A percentile compares a stretch with the other conserved stretches of the same genome.
These are phyloP conservation scores for Mus minutoides DNA, from an alignment of 2,797 vertebrate species.

Conservation along the genomic window DNA sequence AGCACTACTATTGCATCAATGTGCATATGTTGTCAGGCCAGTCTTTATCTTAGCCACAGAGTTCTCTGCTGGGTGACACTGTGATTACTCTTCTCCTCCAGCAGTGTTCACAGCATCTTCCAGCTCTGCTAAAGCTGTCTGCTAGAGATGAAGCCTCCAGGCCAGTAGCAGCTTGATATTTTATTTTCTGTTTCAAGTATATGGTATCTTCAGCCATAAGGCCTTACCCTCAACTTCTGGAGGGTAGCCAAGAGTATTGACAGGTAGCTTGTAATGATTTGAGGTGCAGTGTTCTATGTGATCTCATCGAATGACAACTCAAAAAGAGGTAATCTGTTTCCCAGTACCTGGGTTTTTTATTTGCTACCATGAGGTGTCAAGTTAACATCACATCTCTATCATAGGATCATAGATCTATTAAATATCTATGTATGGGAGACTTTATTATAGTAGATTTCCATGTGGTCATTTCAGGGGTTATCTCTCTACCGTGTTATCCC, in stretches of 20 bases:
- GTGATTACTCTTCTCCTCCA: neutral
- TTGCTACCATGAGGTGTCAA: neutral
- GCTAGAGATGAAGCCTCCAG: neutral
- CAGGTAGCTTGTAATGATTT: neutral
- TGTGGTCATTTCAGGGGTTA: neutral
- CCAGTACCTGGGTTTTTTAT: neutral
- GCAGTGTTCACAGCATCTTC: neutral
- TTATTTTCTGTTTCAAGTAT: neutral
- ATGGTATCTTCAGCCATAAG: neutral
- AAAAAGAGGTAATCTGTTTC: neutral
- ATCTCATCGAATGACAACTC: neutral
- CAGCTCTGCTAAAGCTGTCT: neutral
- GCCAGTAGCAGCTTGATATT: neutral
- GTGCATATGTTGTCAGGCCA: too few relatives aligned
- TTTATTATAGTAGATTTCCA: too few relatives aligned
- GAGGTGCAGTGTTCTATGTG: neutral
- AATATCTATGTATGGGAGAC: neutral
- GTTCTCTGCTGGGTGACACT: too few relatives aligned
- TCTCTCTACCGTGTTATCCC: neutral
- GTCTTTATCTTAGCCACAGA: neutral
- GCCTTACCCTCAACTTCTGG: neutral
- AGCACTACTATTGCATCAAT: neutral
- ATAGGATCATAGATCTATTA: neutral
- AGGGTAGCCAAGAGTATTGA: neutral
- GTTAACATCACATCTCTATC: neutral